Conservation (phyloP, 2,113 vertebrate genomes). For the Megalops atlanticus region DNA sequence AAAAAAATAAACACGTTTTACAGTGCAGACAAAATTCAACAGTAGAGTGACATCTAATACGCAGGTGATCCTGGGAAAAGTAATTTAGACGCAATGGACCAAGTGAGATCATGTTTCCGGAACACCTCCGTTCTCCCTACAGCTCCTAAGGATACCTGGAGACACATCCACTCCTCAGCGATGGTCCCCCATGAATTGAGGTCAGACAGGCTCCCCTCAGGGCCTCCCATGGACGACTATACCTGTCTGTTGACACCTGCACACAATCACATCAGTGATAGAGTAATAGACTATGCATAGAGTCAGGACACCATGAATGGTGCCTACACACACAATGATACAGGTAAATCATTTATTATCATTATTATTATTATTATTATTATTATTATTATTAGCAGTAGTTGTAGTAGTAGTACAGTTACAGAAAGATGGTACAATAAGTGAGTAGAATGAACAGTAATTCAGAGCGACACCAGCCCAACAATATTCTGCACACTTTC, state of each 20-base stretch:
- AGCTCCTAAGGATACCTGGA: neutral
- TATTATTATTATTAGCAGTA: no score
- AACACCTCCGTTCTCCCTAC: neutral
- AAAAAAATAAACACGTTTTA: constrained; percentile 10
- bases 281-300: no score
- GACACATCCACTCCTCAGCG: neutral
- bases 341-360: no score
- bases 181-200: neutral
- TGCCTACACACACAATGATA: no score
- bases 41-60: neutral
- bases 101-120: neutral
- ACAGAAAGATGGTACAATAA: no score
- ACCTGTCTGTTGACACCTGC: neutral
- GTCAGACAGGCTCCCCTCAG: neutral
- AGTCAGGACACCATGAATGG: no score
- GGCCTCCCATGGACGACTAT: neutral
- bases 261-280: no score
- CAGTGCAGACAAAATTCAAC: neutral
- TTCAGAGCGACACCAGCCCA: no score
- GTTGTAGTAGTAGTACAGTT: no score
- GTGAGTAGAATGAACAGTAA: no score
- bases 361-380: no score
- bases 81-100: neutral
- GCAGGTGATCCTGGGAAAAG: neutral
- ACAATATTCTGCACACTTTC: no score